A percentile compares a stretch with the other conserved stretches of the same genome.
Evolutionary conservation across 1,140 invertebrate species (phyloP).

Genomic region (Ceratoteleas bidentatus): DNA sequence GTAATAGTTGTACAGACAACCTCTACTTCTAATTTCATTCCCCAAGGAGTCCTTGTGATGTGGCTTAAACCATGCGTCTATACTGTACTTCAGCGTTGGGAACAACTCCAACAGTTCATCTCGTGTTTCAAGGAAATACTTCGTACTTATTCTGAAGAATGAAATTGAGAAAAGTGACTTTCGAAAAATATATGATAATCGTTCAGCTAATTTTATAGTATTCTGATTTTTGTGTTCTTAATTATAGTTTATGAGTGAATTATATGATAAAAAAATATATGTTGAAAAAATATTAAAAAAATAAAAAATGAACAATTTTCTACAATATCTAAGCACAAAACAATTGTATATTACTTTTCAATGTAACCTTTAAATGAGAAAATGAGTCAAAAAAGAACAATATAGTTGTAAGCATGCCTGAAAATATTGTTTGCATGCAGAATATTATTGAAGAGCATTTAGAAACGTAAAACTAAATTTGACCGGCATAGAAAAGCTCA

Average conservation of each 20-base stretch:
- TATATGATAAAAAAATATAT: conserved; percentile 2
- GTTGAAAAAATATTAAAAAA: conserved; percentile 8
- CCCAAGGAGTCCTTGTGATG: conserved; percentile 12
- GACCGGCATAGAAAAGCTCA: not conserved
- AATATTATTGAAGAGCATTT: not conserved
- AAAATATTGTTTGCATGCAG: not conserved
- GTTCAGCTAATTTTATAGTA: conserved; percentile 3
- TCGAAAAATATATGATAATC: conserved; percentile 1
- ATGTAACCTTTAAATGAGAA: not conserved
- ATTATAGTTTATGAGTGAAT: not conserved
- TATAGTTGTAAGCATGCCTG: not conserved
- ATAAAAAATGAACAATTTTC: too few relatives aligned
- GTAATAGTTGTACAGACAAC: conserved; percentile 18
- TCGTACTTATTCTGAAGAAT: conserved; percentile 7
- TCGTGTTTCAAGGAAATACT: not conserved
- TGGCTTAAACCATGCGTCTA: conserved; percentile 12
- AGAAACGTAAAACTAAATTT: not conserved
- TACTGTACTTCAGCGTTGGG: conserved; percentile 7
- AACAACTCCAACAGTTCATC: conserved; percentile 7
- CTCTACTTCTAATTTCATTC: conserved; percentile 13
- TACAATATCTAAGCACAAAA: too few relatives aligned
- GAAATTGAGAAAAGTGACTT: conserved; percentile 2
- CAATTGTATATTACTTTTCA: too few relatives aligned
- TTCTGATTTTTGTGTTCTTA: not conserved
- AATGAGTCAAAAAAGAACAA: not conserved